Evolutionary conservation across 2,888 invertebrate species (phyloP).

Genomic region (Pandemis corylana): DNA sequence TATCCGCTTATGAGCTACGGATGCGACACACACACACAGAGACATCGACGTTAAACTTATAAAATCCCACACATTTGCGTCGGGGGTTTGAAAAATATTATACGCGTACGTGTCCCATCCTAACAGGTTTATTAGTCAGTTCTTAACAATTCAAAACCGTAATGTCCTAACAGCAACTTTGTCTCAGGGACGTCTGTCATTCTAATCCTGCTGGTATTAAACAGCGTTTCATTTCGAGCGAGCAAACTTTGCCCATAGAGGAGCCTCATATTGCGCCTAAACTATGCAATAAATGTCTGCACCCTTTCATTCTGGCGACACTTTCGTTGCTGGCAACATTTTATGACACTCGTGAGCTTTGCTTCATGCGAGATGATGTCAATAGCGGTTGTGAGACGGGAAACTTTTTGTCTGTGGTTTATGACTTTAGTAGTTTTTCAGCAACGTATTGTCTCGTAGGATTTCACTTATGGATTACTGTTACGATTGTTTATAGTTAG

Average conservation of each 20-base stretch:
- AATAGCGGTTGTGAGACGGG: slow-evolving; percentile 11
- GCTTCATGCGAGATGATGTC: slow-evolving; percentile 36
- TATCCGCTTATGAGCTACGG: no score
- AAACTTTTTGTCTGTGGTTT: slow-evolving; percentile 5
- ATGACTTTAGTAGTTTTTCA: neutral
- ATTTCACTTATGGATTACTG: neutral
- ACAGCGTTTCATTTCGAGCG: slow-evolving; percentile 36
- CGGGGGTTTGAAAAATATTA: no score
- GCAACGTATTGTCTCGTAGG: neutral
- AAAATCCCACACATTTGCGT: no score
- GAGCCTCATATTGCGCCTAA: slow-evolving; percentile 40
- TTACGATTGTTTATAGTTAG: neutral
- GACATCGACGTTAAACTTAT: no score
- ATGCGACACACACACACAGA: no score
- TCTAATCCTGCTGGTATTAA: slow-evolving; percentile 25
- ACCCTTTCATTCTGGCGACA: slow-evolving; percentile 38
- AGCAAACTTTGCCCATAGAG: slow-evolving; percentile 39
- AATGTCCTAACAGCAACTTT: neutral
- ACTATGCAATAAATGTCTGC: slow-evolving; percentile 41
- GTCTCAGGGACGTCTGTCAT: slow-evolving; percentile 1
- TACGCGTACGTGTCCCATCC: no score
- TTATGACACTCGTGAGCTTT: slow-evolving; percentile 34
- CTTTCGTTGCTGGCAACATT: slow-evolving; percentile 33
- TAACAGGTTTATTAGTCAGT: no score
- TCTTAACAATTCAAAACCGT: no score